Percentiles rank a stretch among this genome's conserved stretches.
Conservation (phyloP, 2,113 vertebrate species). For the Lonchura striata region DNA sequence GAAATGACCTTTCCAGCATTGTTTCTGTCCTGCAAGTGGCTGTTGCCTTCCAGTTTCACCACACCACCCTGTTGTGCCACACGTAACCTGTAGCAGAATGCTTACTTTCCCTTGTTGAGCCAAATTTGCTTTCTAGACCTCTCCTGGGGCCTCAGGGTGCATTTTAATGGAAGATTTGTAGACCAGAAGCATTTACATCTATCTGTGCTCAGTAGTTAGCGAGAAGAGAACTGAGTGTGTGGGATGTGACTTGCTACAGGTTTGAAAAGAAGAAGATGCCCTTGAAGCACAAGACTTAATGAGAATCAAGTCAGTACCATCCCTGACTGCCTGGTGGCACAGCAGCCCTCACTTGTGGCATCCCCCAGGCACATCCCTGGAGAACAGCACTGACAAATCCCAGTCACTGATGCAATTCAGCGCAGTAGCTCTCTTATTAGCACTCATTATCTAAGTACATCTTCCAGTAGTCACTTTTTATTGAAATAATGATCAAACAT, state of each 20-base stretch:
- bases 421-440: neutral
- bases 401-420: neutral
- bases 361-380: neutral
- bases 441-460: neutral
- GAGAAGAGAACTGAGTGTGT: neutral
- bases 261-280: neutral
- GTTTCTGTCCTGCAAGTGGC: neutral
- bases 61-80: rapidly evolving
- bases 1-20: neutral
- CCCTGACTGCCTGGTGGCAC: neutral
- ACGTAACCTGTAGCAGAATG: neutral
- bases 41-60: neutral
- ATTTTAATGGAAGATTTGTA: slow-evolving; percentile 44
- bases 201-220: neutral
- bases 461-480: neutral
- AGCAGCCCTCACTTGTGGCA: neutral
- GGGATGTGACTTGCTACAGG: neutral
- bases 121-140: neutral
- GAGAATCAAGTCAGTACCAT: neutral
- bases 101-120: neutral
- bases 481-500: neutral
- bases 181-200: slow-evolving; percentile 32
- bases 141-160: neutral
- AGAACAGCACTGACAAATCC: neutral
- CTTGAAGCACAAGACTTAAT: neutral